Evolutionary conservation across 2,797 vertebrate species (phyloP), one percentile per base, ranked within the genome.

Genomic region (Pempheris klunzingeri): DNA sequence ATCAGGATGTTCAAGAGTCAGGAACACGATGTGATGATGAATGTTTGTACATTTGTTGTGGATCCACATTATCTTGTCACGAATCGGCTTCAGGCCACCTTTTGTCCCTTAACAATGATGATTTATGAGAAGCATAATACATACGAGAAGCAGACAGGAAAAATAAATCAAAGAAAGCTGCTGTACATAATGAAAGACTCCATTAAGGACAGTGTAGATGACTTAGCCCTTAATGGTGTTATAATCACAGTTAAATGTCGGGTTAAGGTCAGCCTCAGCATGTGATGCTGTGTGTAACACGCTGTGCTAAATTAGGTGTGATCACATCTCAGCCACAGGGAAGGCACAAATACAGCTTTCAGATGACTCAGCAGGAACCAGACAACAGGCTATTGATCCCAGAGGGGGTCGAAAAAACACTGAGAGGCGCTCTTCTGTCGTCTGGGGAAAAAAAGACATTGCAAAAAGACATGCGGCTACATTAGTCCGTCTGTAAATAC

Each of bases 41-140:
- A 15, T 8, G 11, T 52, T 47, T 62, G 36, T 38, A 46, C n/a
- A 8, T 34, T 20, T 28, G 5, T n/a, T 39, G 13, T 46, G 17
- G 24, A 39, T 47, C 49, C 26, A 26, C 4, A n/a, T 55, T 26
- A 49, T 58, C 38, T 68, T 59, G 3, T 57, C 5, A 66, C 47
- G 39, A 18, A 71, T 94, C 36, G 95, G 90, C 86, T 95, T 94
- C 85, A 94, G 82, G 83, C 96, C 92, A 84, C 87, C 41, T 46
- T 59, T 15, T 36, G 26, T 30, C 15, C 7, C 2, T 87, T 12
- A 55, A 44, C 5, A 65, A 20, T 44, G 38, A 62, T 41, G 2
- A 32, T 17, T 46, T 54, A 12, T 53, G 14, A 52, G 22, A 50
- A 11, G 13, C 28, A 17, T 3, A 1, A 26, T 54, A 14, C 4